These are phyloP conservation scores for Mustelus asterias DNA, from an alignment of 2,113 vertebrate species.

Conservation along the genomic window DNA sequence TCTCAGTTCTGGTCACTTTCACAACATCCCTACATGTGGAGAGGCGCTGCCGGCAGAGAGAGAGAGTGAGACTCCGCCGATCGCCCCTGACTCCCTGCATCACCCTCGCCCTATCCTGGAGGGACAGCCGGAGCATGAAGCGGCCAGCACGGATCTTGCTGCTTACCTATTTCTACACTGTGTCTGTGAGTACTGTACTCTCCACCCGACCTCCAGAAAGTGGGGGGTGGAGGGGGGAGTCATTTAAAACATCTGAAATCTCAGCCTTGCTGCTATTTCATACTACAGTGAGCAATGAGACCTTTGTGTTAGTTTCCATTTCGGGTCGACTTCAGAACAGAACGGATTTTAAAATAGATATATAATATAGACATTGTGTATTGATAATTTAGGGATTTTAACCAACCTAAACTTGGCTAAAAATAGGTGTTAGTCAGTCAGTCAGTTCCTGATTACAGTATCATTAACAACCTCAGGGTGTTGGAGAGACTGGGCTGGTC, in stretches of 20 bases:
- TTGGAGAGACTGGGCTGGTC: background rate
- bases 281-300: background rate
- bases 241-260: background rate
- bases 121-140: background rate
- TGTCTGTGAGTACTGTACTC: background rate
- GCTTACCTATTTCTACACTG: background rate
- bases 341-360: background rate
- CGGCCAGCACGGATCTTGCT: background rate
- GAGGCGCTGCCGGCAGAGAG: no score
- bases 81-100: background rate
- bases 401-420: background rate
- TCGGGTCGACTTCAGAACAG: background rate
- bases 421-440: background rate
- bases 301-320: background rate
- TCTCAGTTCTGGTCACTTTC: background rate
- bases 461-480: background rate
- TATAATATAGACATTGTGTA: no score
- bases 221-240: no score
- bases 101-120: background rate
- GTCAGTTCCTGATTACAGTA: background rate
- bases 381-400: background rate
- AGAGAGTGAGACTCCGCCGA: background rate
- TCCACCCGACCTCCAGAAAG: background rate
- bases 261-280: background rate
- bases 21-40: background rate